phyloP scores from a whole-genome alignment of 2,113 vertebrate species.

The Prolemur simus region DNA sequence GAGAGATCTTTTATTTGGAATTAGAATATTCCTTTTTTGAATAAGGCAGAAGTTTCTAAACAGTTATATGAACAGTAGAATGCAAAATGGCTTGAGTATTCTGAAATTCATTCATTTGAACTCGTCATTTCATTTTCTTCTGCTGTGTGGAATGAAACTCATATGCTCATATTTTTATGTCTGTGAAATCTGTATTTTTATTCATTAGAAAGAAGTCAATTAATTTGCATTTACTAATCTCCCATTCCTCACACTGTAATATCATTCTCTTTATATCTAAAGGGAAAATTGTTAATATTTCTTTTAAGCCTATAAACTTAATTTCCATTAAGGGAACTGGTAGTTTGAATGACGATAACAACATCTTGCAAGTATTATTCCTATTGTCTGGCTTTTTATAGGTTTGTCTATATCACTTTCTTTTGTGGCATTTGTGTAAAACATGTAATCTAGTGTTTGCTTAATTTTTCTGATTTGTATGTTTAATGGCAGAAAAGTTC shows the following conservation, averaged over 20 bases:
- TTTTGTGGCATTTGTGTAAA: conserved; percentile 60
- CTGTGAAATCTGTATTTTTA: conserved; percentile 71
- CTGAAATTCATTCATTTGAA: conserved; percentile 29
- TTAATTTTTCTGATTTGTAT: conserved; percentile 37
- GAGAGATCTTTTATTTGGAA: not conserved
- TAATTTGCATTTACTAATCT: conserved; percentile 77
- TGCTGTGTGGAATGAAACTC: not conserved
- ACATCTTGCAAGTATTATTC: conserved; percentile 59
- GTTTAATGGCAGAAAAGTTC: not conserved
- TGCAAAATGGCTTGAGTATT: not conserved
- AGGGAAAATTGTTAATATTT: conserved; percentile 68
- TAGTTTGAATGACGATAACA: conserved; percentile 66
- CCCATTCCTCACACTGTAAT: conserved; percentile 40
- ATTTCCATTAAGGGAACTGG: conserved; percentile 61
- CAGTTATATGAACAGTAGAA: not conserved
- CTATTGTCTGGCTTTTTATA: conserved; percentile 47
- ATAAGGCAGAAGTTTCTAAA: not conserved
- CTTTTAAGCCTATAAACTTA: conserved; percentile 66
- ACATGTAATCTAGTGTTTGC: not conserved
- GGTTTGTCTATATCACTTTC: conserved; percentile 56
- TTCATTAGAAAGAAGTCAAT: conserved; percentile 71
- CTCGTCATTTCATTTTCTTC: conserved; percentile 14
- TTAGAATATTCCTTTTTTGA: not conserved
- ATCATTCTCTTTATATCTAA: conserved; percentile 71
- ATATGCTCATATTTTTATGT: conserved; percentile 71